Conservation (phyloP, 1,140 invertebrate genomes). For the Hormaphis cornu region DNA sequence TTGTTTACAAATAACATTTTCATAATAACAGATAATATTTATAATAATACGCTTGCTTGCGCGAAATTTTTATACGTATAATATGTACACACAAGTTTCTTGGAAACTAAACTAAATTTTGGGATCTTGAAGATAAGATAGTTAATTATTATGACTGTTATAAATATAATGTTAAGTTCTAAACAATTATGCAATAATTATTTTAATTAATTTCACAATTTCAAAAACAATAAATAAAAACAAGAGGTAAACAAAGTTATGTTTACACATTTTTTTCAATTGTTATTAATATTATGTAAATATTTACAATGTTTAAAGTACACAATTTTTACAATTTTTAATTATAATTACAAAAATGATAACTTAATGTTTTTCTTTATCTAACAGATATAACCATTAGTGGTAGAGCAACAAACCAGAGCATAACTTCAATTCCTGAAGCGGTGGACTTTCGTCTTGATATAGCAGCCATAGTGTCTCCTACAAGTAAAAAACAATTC, state of each 20-base stretch:
- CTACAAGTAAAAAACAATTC: constrained; percentile 34
- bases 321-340: background rate
- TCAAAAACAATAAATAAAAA: too few relatives aligned
- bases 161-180: background rate
- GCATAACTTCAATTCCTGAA: constrained; percentile 36
- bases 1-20: background rate
- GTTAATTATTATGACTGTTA: background rate
- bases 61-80: background rate
- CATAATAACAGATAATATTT: background rate
- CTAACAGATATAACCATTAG: constrained; percentile 36
- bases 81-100: background rate
- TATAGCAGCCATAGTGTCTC: constrained; percentile 39
- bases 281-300: background rate
- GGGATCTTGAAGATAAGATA: background rate
- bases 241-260: background rate
- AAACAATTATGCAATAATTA: background rate
- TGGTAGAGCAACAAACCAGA: constrained; percentile 37
- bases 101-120: constrained; percentile 8
- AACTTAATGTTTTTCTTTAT: constrained; percentile 32
- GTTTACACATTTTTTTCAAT: background rate
- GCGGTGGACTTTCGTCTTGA: constrained; percentile 37
- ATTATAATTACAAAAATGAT: background rate
- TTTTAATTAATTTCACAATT: background rate
- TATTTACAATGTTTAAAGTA: background rate
- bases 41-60: background rate